Conservation (phyloP, 1,140 invertebrate species). For the Parapsyche elsis region DNA sequence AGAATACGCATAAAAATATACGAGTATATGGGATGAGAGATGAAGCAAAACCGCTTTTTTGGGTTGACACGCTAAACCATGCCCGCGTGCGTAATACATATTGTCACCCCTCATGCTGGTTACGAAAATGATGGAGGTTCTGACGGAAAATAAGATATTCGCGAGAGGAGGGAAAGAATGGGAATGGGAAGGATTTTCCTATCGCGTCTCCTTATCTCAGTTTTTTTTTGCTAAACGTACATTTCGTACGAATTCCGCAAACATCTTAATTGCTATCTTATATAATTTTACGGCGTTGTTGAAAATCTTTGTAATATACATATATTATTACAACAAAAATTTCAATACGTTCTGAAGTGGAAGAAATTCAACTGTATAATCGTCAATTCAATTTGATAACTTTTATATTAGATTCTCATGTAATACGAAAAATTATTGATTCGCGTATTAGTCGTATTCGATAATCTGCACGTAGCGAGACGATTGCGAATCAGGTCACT, state of each 20-base stretch:
- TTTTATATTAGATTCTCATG: no score
- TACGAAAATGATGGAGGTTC: not conserved
- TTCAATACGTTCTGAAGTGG: no score
- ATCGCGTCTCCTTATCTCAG: no score
- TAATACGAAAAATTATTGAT: no score
- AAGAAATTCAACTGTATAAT: no score
- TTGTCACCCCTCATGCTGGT: constrained; percentile 27
- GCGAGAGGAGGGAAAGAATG: not conserved
- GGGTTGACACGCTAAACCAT: constrained; percentile 40
- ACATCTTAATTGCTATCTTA: no score
- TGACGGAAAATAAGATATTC: not conserved
- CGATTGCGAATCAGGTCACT: constrained; percentile 12
- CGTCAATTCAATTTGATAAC: no score
- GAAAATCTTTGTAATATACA: no score
- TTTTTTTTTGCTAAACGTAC: not conserved
- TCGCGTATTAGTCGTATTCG: not conserved
- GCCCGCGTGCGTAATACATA: constrained; percentile 41
- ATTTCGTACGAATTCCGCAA: not conserved
- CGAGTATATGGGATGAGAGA: not conserved
- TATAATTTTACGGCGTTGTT: no score
- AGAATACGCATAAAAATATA: constrained; percentile 8
- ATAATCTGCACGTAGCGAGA: not conserved
- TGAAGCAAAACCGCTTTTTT: constrained; percentile 1
- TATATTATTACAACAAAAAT: no score
- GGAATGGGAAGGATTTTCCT: no score